Evolutionary conservation across 2,888 invertebrate genomes (phyloP), one percentile per base, ranked within the genome.

Genomic region (Sipha maydis): DNA sequence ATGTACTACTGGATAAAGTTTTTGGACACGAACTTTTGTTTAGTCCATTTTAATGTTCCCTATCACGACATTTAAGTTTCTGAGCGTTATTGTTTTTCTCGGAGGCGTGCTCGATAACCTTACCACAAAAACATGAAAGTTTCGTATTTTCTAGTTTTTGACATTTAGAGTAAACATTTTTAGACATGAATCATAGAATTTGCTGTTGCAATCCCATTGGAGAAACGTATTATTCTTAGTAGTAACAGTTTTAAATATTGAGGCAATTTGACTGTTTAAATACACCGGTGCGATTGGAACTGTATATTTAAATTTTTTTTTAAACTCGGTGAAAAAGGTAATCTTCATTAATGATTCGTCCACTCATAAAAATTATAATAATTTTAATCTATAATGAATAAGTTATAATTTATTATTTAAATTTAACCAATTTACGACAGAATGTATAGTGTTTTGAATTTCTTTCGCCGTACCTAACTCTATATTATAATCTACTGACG

Each of bases 41-140:
- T 34, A 25, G 71, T 71, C 71, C 34, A 54, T 79, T 86, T 79
- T 71, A 86, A 78, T 85, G 85, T 78, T 78, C n/a, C 2, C 69
- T 11, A 71, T 56, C 85, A 79, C 85, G 85, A 48, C 25, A 77
- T 85, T 85, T 61, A n/a, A 79, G 34, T 73, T 31, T 48, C 75
- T 19, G 38, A 54, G 41, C 48, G 79, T 54, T 54, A 78, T 85
- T 78, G 85, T 78, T 78, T 85, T 69, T 31, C 61, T 9, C 25
- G 28, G 48, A 11, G 77, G 69, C 34, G 48, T 67, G 48, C 48
- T 75, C 21, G 34, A 48, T 8, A 56, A 75, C 41, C 38, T 28
- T 54, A 78, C 78, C 28, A 54, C 19, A 54, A 9, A 21, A 38
- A 38, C 34, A n/a, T 0, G 25, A 79, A 34, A 25, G 34, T 79